Base-by-base conservation (phyloP, 2,113 vertebrate species). In the Melanerpes aurifrons region DNA sequence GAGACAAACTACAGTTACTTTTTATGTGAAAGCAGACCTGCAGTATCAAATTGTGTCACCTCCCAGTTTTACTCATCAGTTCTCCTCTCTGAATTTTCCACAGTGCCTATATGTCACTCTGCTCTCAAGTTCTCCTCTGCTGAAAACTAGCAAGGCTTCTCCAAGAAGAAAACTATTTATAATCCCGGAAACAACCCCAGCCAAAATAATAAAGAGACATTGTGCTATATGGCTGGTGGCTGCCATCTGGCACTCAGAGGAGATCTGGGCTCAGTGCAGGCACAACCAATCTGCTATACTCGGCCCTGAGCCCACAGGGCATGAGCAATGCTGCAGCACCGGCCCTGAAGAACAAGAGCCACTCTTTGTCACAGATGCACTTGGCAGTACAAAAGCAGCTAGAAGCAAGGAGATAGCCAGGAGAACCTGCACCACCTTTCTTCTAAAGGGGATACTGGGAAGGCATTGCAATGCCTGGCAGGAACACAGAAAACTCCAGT, bases 401-500 rank as follows among this genome's bases (percentile, higher is more conserved):
- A 8, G n/a, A 56, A 74, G 43, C 0, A 3, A 82, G 56, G 12
- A 86, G 43, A 24, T 0, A 25, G 28, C 12, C 43, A 83, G 31
- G 31, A 85, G 40, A 84, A 62, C 12, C 40, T 10, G 15, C 35
- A 1, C 3, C 25, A 35, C 18, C 19, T 32, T 43, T 54, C 78
- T 62, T 24, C 2, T 53, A 53, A 7, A 59, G 29, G 25, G 20
- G 43, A 9, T 32, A 1, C 3, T 5, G 26, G 50, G 63, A 82
- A 76, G n/a, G 29, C 21, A 47, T 0, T 45, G 32, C n/a, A 56
- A 16, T 2, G 15, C 40, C 45, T 50, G 21, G 18, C 32, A 45
- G 70, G 26, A 57, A 45, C 0, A 2, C 43, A 74, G 35, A 48
- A 14, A 72, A 21, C 4, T 11, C 12, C 0, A 4, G 16, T 7